phyloP scores from a whole-genome alignment of 2,113 vertebrate species.

The Leptobrachium ailaonicum region DNA sequence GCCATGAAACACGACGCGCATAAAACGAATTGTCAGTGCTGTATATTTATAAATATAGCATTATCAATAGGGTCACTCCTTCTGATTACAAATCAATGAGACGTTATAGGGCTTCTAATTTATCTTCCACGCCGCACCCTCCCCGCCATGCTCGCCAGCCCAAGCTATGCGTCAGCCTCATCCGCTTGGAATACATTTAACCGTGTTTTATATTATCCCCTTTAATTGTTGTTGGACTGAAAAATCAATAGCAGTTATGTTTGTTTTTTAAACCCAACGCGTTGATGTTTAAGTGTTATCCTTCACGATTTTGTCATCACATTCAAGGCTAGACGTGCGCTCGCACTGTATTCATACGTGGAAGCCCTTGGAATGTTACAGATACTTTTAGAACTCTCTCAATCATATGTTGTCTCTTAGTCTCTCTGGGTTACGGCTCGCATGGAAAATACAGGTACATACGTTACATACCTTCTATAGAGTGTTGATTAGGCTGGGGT shows the following conservation, averaged over 20 bases:
- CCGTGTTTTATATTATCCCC: not conserved
- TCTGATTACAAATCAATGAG: not conserved
- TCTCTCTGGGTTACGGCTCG: too few relatives aligned
- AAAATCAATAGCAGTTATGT: conserved; percentile 26
- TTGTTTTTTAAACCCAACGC: not conserved
- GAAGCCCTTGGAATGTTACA: too few relatives aligned
- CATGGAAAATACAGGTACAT: too few relatives aligned
- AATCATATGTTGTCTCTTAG: too few relatives aligned
- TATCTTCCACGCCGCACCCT: not conserved
- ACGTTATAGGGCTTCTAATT: not conserved
- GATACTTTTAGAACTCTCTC: too few relatives aligned
- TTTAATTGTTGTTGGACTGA: conserved; percentile 12
- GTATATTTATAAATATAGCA: not conserved
- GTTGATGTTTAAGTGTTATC: too few relatives aligned
- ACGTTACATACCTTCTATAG: too few relatives aligned
- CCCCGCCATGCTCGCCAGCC: not conserved
- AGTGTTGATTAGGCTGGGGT: too few relatives aligned
- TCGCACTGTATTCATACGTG: too few relatives aligned
- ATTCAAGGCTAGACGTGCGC: too few relatives aligned
- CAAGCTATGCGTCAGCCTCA: not conserved
- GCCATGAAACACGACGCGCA: not conserved
- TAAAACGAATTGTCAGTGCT: not conserved
- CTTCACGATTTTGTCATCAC: too few relatives aligned
- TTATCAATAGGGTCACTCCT: not conserved
- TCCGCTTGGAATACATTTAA: not conserved